Conservation (phyloP, 2,797 vertebrate species). For the Odontamblyopus rebecca region DNA sequence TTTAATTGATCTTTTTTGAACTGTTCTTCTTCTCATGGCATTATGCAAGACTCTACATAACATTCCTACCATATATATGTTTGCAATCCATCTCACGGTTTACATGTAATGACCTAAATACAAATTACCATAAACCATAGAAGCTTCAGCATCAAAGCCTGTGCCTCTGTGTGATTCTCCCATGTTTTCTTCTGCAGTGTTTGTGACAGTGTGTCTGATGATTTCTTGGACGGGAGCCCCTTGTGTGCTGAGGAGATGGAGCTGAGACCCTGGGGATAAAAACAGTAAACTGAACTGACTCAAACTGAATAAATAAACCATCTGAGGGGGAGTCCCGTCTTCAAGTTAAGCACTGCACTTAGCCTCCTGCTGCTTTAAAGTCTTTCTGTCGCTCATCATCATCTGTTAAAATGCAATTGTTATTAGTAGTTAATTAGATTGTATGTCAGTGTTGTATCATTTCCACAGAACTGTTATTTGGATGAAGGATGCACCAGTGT, state of each 20-base stretch:
- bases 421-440: background rate
- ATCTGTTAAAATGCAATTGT: background rate
- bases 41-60: too few species aligned
- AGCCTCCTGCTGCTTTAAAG: background rate
- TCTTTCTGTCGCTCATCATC: background rate
- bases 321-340: background rate
- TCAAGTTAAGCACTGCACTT: background rate
- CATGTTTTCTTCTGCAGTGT: background rate
- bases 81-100: background rate
- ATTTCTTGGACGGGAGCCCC: slow-evolving; percentile 5
- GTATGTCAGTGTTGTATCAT: too few species aligned
- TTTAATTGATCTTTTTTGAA: too few species aligned
- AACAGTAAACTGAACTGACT: slow-evolving; percentile 1
- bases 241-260: slow-evolving; percentile 7
- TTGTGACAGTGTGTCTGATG: background rate
- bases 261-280: background rate
- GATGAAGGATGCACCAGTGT: background rate
- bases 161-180: background rate
- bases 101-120: background rate
- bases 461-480: too few species aligned
- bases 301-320: background rate
- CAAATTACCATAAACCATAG: background rate
- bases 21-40: too few species aligned
- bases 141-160: background rate
- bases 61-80: background rate